These are phyloP conservation scores for Mirounga angustirostris DNA, from an alignment of 2,113 vertebrate species.

Conservation along the genomic window DNA sequence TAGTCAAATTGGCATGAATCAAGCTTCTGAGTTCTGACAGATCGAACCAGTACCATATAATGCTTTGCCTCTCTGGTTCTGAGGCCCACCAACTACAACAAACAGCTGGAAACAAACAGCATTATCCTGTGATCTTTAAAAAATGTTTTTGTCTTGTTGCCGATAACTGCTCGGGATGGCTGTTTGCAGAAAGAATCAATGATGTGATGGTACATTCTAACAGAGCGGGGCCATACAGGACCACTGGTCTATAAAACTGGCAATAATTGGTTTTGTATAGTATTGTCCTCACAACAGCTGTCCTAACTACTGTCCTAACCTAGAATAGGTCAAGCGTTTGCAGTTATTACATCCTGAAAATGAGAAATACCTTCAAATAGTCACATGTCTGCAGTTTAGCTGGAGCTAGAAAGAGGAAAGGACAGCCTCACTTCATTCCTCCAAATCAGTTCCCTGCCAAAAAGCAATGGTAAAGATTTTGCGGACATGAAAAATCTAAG, in stretches of 20 bases:
- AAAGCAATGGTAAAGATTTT: neutral
- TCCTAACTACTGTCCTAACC: neutral
- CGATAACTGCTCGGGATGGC: neutral
- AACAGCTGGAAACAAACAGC: slow-evolving; percentile 40
- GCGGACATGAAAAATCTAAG: neutral
- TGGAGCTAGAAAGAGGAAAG: neutral
- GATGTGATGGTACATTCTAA: neutral
- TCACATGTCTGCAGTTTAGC: neutral
- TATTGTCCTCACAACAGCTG: neutral
- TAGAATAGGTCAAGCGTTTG: neutral
- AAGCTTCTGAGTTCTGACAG: slow-evolving; percentile 7
- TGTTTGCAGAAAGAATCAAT: slow-evolving; percentile 34
- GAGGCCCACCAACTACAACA: slow-evolving; percentile 11
- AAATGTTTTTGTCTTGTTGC: neutral
- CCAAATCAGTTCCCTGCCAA: neutral
- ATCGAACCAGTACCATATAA: neutral
- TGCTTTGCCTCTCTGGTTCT: slow-evolving; percentile 24
- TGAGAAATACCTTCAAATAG: neutral
- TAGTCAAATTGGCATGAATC: neutral
- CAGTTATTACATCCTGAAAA: neutral
- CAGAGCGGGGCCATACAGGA: neutral
- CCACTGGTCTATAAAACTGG: slow-evolving; percentile 50
- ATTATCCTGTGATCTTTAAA: neutral
- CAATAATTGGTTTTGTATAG: slow-evolving; percentile 30
- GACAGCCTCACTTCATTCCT: neutral